phyloP scores from a whole-genome alignment of 2,797 vertebrate species.

The Cynopterus sphinx region DNA sequence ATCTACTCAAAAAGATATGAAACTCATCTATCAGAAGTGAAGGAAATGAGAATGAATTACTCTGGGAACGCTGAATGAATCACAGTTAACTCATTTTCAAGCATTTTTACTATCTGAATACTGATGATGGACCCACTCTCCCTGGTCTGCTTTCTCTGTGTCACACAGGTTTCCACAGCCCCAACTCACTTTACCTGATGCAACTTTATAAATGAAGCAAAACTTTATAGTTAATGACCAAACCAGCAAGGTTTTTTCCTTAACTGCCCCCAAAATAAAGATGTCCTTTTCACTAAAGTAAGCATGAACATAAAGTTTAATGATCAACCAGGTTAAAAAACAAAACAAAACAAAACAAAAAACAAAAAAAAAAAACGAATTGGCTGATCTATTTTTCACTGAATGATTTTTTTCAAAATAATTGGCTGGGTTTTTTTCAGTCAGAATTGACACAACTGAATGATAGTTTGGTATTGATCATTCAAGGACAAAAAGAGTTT shows the following conservation, averaged over 20 bases:
- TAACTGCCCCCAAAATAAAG: constrained; percentile 13
- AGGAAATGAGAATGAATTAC: not conserved
- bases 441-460: not conserved
- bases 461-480: not conserved
- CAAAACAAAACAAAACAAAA: not conserved
- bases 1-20: constrained; percentile 24
- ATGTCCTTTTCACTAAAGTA: not conserved
- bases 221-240: not conserved
- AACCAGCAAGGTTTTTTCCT: not conserved
- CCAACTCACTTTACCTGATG: not conserved
- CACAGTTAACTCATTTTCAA: not conserved
- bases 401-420: not conserved
- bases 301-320: not conserved
- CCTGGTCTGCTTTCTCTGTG: not conserved
- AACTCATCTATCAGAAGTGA: constrained; percentile 28
- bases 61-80: not conserved
- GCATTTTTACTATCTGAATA: not conserved
- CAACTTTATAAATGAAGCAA: not conserved
- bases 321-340: not conserved
- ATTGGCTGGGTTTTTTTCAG: not conserved
- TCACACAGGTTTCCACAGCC: not conserved
- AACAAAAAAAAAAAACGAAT: not conserved
- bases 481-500: not conserved
- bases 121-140: not conserved
- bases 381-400: not conserved